Percentiles rank a stretch among this genome's conserved stretches.
These are phyloP conservation scores for Condylostylus longicornis DNA, from an alignment of 1,140 invertebrate species.

Conservation along the genomic window DNA sequence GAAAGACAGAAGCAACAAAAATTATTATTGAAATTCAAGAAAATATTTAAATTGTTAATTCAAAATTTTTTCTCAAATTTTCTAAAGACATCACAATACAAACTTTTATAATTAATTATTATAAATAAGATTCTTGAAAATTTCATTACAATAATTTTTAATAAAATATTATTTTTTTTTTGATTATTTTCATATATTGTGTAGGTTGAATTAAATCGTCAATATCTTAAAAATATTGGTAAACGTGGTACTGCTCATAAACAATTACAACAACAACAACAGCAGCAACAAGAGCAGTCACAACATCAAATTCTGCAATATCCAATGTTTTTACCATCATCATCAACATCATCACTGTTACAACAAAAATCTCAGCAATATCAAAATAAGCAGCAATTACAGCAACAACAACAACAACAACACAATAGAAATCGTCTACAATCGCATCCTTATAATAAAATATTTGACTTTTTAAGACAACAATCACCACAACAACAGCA, in stretches of 20 bases:
- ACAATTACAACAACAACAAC: slow-evolving; percentile 8
- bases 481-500: neutral
- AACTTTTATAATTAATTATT: too few species aligned
- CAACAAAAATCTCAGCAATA: slow-evolving; percentile 1
- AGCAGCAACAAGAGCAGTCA: slow-evolving; percentile 10
- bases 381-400: neutral
- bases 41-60: too few species aligned
- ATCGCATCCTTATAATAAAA: too few species aligned
- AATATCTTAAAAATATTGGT: slow-evolving; percentile 41
- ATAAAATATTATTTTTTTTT: too few species aligned
- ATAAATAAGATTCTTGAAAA: too few species aligned
- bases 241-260: slow-evolving; percentile 32
- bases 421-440: neutral
- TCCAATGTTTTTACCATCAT: slow-evolving; percentile 2
- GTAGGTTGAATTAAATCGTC: slow-evolving; percentile 37
- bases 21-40: too few species aligned
- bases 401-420: slow-evolving; percentile 2
- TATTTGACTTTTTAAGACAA: too few species aligned
- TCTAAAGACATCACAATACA: too few species aligned
- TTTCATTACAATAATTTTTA: too few species aligned
- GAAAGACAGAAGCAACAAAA: too few species aligned
- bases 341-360: slow-evolving; percentile 5
- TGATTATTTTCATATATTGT: slow-evolving; percentile 6
- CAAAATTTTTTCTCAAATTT: too few species aligned
- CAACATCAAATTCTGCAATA: slow-evolving; percentile 5